These are phyloP conservation scores for Nomada ferruginata DNA, from an alignment of 2,888 invertebrate species.

Conservation along the genomic window DNA sequence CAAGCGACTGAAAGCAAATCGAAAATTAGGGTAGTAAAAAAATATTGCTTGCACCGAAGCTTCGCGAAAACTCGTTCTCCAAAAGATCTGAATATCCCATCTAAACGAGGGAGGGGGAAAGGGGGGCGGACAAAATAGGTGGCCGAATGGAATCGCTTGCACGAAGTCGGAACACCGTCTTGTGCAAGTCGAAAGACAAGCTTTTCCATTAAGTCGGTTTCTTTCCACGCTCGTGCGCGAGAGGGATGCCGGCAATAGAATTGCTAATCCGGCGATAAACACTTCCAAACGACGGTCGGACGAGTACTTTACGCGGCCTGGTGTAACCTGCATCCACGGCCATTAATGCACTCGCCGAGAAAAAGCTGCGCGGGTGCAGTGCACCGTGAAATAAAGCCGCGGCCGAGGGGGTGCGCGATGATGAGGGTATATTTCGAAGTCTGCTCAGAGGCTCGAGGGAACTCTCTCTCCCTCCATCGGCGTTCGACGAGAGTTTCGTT, in stretches of 20 bases:
- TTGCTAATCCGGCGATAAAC: slow-evolving; percentile 81
- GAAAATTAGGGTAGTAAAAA: too few relatives aligned
- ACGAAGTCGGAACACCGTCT: slow-evolving; percentile 27
- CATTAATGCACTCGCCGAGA: slow-evolving; percentile 59
- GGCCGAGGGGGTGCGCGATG: slow-evolving; percentile 29
- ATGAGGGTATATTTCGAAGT: slow-evolving; percentile 30
- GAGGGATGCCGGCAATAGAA: slow-evolving; percentile 76
- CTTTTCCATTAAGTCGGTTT: slow-evolving; percentile 61
- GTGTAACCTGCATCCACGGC: slow-evolving; percentile 60
- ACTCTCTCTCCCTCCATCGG: slow-evolving; percentile 7
- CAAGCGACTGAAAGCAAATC: too few relatives aligned
- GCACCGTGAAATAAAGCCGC: slow-evolving; percentile 57
- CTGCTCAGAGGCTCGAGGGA: background rate
- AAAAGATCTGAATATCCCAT: background rate
- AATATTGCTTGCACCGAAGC: too few relatives aligned
- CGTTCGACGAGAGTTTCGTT: slow-evolving; percentile 8
- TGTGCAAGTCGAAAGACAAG: slow-evolving; percentile 39
- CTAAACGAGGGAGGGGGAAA: background rate
- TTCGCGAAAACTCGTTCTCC: background rate
- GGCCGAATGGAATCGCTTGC: slow-evolving; percentile 26
- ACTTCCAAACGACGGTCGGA: slow-evolving; percentile 70
- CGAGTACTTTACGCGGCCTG: slow-evolving; percentile 57
- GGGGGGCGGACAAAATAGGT: slow-evolving; percentile 1
- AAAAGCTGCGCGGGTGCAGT: slow-evolving; percentile 51
- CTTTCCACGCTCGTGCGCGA: slow-evolving; percentile 27